Evolutionary conservation across 2,797 vertebrate genomes (phyloP), one percentile per base, ranked within the genome.

Genomic region (Manis pentadactyla): DNA sequence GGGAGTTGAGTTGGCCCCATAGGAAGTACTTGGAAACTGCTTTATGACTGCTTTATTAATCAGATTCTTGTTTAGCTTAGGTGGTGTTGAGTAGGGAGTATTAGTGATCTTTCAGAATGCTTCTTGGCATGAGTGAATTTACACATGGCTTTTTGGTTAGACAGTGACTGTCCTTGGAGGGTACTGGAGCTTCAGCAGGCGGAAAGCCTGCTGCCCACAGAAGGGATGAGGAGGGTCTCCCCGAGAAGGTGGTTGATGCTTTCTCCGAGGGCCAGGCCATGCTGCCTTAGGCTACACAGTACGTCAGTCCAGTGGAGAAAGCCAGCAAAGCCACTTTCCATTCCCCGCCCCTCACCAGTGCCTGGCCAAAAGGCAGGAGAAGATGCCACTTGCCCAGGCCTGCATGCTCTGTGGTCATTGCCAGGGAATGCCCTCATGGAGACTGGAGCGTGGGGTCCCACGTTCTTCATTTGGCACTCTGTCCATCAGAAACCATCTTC

Each of bases 251-350:
- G 9, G 21, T 12, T 25, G 10, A 27, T 1, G 0, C 13, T 31
- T 12, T 49, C 78, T 61, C 19, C 2, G 21, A 46, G 53, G 31
- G 46, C 46, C 46, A 46, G n/a, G 29, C 77, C 27, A 2, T 1
- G 2, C 29, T 13, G 15, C 21, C 37, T 5, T 0, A 4, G 7
- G 7, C 14, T 4, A 17, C 25, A 11, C 0, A 18, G 34, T 11
- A 0, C 34, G 31, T 27, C 51, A 18, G 27, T 39, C 19, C 27
- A 7, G 18, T 75, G 63, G 55, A 57, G 81, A 79, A 68, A 25
- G 21, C n/a, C 0, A 2, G 57, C 61, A 96, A 82, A 13, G 18
- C 5, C 49, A 1, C 18, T 18, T 59, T 51, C n/a, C 21, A 49
- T 57, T 57, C 4, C 27, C 29, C 17, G 12, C 0, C 37, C n/a